Percentiles rank a stretch among this genome's conserved stretches.
These are phyloP conservation scores for Erebia ligea DNA, from an alignment of 2,888 invertebrate genomes.

Conservation along the genomic window DNA sequence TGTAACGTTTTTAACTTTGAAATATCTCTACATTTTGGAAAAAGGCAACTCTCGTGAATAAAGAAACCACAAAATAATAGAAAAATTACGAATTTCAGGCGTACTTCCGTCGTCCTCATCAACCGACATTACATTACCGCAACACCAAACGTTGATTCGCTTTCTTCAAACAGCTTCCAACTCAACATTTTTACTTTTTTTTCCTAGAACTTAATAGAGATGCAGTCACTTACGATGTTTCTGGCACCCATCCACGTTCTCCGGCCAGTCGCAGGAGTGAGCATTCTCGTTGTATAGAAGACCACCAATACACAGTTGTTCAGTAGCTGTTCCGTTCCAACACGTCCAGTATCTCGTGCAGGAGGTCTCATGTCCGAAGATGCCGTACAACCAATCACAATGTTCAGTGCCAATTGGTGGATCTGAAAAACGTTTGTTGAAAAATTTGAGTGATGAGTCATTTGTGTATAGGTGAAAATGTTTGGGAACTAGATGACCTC, in stretches of 20 bases:
- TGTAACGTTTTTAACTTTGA: too few species aligned
- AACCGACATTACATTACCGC: too few species aligned
- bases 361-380: constrained; percentile 96
- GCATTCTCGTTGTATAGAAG: constrained; percentile 95
- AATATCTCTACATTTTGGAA: too few species aligned
- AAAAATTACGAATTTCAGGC: too few species aligned
- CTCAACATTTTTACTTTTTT: too few species aligned
- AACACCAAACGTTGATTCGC: too few species aligned
- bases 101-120: too few species aligned
- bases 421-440: constrained; percentile 75
- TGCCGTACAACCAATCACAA: constrained; percentile 96
- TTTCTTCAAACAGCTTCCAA: too few species aligned
- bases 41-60: too few species aligned
- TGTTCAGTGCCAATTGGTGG: constrained; percentile 93
- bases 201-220: background rate
- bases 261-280: constrained; percentile 97
- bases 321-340: constrained; percentile 96
- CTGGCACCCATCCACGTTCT: constrained; percentile 96
- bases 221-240: constrained; percentile 91
- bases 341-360: constrained; percentile 97
- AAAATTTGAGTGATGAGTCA: background rate
- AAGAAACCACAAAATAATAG: too few species aligned
- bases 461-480: background rate
- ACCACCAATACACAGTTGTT: constrained; percentile 95
- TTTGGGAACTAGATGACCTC: constrained; percentile 3